Percentiles rank a stretch among this genome's conserved stretches.
Evolutionary conservation across 1,140 invertebrate genomes (phyloP).

Genomic region (Gonioctena quinquepunctata): DNA sequence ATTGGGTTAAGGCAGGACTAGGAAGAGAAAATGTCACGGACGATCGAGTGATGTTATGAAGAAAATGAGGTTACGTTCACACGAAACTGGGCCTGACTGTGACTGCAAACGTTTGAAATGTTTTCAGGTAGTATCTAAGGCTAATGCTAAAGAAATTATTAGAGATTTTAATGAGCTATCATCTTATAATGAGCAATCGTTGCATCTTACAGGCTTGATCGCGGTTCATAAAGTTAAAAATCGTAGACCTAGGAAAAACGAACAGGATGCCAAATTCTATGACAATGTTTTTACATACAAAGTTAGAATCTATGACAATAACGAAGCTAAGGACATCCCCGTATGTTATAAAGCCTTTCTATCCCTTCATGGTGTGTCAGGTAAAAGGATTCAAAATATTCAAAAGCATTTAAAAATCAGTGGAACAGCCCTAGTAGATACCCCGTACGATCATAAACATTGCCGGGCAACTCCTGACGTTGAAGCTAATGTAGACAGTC

Average conservation of each 20-base stretch:
- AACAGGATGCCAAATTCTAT: not conserved
- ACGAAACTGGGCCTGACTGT: not conserved
- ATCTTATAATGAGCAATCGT: not conserved
- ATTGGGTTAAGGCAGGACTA: too few relatives aligned
- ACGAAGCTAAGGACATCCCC: not conserved
- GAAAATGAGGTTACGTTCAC: not conserved
- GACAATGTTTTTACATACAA: not conserved
- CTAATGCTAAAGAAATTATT: not conserved
- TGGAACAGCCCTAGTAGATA: not conserved
- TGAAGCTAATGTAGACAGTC: too few relatives aligned
- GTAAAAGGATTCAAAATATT: not conserved
- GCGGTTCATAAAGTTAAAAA: not conserved
- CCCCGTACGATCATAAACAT: too few relatives aligned
- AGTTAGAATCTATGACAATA: not conserved
- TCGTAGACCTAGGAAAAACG: not conserved
- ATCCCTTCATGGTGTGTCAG: not conserved
- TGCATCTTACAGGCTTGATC: not conserved
- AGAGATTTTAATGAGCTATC: not conserved
- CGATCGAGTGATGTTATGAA: not conserved
- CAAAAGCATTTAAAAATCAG: not conserved
- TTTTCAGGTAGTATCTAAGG: not conserved
- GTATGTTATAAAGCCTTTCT: not conserved
- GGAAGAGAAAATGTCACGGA: not conserved
- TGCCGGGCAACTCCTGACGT: too few relatives aligned
- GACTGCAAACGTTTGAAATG: not conserved